These are phyloP conservation scores for Petrolisthes manimaculis DNA, from an alignment of 2,888 invertebrate species.

Conservation along the genomic window DNA sequence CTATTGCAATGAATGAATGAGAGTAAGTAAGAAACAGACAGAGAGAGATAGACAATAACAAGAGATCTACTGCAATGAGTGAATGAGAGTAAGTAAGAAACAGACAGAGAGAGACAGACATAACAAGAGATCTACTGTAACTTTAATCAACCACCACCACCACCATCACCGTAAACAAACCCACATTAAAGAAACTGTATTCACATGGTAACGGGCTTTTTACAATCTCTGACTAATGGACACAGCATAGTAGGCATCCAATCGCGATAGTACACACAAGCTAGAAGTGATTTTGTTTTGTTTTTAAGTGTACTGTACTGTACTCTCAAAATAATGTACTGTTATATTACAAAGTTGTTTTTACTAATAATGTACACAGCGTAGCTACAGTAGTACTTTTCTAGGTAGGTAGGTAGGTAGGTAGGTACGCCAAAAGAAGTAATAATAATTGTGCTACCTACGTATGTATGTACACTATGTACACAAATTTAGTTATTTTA, in stretches of 20 bases:
- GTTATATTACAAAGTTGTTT: too few species aligned
- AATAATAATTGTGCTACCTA: neutral
- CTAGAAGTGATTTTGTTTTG: neutral
- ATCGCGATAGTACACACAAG: neutral
- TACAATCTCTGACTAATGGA: conserved; percentile 42
- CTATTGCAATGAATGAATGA: too few species aligned
- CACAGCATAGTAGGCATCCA: conserved; percentile 56
- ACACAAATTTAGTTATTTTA: neutral
- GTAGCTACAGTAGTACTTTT: neutral
- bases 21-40: too few species aligned
- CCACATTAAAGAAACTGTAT: too few species aligned
- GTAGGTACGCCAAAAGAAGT: too few species aligned
- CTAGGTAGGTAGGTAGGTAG: too few species aligned
- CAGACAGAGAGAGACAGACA: too few species aligned
- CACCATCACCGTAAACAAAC: conserved; percentile 34
- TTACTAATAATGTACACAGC: neutral
- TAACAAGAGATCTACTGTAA: too few species aligned
- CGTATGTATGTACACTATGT: neutral
- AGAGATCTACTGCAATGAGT: too few species aligned
- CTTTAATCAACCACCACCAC: too few species aligned
- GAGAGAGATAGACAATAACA: neutral
- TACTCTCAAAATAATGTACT: too few species aligned
- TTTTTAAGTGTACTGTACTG: too few species aligned
- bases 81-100: neutral
- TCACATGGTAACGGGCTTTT: conserved; percentile 43